Percentiles rank a stretch among this genome's conserved stretches.
phyloP scores from a whole-genome alignment of 2,113 vertebrate species.

The Marmota flaviventris region DNA sequence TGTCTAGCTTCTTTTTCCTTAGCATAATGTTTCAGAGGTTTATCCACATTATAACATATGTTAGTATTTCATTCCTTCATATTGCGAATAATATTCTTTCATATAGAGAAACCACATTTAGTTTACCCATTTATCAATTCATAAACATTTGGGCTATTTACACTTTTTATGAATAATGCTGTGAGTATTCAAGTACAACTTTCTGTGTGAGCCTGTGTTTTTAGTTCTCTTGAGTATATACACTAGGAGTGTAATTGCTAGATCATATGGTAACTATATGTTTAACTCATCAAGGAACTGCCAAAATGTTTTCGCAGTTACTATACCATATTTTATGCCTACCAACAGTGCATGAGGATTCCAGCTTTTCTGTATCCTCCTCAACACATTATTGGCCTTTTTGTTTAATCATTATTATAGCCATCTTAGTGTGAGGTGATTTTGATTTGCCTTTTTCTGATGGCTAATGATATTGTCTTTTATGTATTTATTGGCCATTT shows the following conservation, averaged over 20 bases:
- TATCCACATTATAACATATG: neutral
- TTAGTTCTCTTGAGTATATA: constrained; percentile 13
- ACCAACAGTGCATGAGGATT: neutral
- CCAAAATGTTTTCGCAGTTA: neutral
- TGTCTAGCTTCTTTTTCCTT: neutral
- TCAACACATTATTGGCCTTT: neutral
- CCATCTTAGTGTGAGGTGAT: neutral
- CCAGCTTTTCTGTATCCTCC: neutral
- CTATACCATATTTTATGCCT: neutral
- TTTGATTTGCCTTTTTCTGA: neutral
- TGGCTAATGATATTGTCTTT: neutral
- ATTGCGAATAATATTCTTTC: neutral
- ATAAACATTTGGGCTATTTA: neutral
- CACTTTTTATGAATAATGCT: constrained; percentile 19
- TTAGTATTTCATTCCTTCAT: constrained; percentile 5
- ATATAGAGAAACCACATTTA: neutral
- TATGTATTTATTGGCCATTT: neutral
- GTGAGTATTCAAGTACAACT: neutral
- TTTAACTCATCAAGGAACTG: neutral
- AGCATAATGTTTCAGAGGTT: neutral
- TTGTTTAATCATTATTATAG: neutral
- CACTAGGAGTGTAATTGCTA: neutral
- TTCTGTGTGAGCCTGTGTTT: constrained; percentile 17
- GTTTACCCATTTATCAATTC: constrained; percentile 17
- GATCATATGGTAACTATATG: neutral